Percentiles rank a stretch among this genome's conserved stretches.
phyloP scores from a whole-genome alignment of 2,888 invertebrate genomes.

The Drosophila cognata region DNA sequence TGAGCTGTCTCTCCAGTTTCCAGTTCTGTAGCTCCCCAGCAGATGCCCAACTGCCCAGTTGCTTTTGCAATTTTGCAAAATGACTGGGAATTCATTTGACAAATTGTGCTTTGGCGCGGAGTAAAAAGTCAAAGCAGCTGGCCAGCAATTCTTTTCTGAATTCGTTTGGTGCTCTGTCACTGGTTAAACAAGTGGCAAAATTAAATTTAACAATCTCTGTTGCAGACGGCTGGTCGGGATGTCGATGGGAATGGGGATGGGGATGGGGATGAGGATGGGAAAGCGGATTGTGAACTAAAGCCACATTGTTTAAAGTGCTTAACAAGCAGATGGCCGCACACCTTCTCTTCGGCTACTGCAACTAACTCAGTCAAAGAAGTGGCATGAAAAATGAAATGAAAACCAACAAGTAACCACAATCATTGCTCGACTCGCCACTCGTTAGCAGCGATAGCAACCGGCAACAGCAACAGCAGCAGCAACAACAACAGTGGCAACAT shows the following conservation, averaged over 20 bases:
- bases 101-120: constrained; percentile 64
- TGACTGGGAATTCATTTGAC: constrained; percentile 79
- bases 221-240: background rate
- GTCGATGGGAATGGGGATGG: background rate
- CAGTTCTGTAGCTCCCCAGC: constrained; percentile 3
- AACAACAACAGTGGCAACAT: background rate
- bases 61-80: constrained; percentile 74
- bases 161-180: constrained; percentile 70
- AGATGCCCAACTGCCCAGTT: constrained; percentile 17
- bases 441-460: constrained; percentile 58
- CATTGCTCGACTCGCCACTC: constrained; percentile 76
- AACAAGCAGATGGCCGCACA: constrained; percentile 66
- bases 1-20: constrained; percentile 14
- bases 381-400: constrained; percentile 79
- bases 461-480: constrained; percentile 10
- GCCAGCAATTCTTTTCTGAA: constrained; percentile 56
- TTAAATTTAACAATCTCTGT: constrained; percentile 76
- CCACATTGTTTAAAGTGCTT: constrained; percentile 80
- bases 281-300: constrained; percentile 17
- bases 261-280: background rate
- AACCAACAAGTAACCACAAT: constrained; percentile 77
- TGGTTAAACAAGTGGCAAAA: constrained; percentile 81
- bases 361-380: constrained; percentile 54
- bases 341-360: constrained; percentile 32
- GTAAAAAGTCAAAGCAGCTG: constrained; percentile 39